Base-by-base conservation (phyloP, 2,113 vertebrate species). In the Varanus komodoensis region DNA sequence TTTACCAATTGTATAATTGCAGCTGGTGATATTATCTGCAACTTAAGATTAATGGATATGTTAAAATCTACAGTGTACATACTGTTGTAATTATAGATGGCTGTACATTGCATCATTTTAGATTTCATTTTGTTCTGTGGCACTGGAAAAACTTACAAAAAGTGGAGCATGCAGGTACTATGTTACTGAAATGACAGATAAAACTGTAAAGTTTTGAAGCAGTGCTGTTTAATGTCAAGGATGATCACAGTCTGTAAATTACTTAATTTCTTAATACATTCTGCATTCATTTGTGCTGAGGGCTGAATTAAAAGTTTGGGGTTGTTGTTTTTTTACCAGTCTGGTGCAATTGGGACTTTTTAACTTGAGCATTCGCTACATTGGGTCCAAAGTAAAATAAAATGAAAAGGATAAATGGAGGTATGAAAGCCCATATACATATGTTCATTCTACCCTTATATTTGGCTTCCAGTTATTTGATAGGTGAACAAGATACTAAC, bases 141-240 rank as follows among this genome's bases (percentile, higher is more conserved):
- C 87, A 92, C 91, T 83, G 82, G 77, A 83, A 91, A 79, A 87
- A 82, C 8, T 90, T 82, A 19, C 82, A 21, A 86, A 83, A 89
- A 69, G 7, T 74, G 34, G 44, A 87, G 71, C 23, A 32, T 83
- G 86, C 52, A 88, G 83, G 17, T 57, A 54, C 84, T 93, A n/a
- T 61, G 34, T 87, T 91, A 64, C 87, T 84, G 73, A 78, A 84
- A 84, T 84, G 29, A 74, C 44, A 83, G 80, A 74, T 85, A 75
- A 97, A 93, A 95, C 92, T 87, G 90, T 92, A 89, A 84, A 93
- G 94, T 88, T 93, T 93, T 94, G 93, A 95, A 93, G 94, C 93
- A 95, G 91, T 97, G 96, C 87, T 92, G 92, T 86, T 89, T 87
- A 86, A 91, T 68, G 82, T 81, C 81, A 52, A 94, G 88, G 83